Evolutionary conservation across 2,888 invertebrate genomes (phyloP).

Genomic region (Harpalus rufipes): DNA sequence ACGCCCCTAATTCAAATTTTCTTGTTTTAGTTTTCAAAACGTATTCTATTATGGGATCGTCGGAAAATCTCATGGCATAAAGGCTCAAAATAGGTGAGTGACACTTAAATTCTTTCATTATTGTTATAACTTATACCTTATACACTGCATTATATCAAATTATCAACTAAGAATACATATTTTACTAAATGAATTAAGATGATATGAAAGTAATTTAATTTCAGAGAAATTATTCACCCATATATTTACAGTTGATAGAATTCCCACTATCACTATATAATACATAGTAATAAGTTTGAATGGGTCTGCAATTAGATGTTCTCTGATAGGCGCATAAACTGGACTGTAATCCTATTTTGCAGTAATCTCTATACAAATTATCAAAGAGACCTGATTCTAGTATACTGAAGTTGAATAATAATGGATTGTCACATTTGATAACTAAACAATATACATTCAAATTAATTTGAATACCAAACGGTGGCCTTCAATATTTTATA

Average conservation of each 20-base stretch:
- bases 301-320: neutral
- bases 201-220: too few species aligned
- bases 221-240: too few species aligned
- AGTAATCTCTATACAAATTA: neutral
- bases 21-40: neutral
- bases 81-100: slow-evolving; percentile 9
- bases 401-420: neutral
- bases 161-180: too few species aligned
- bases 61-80: slow-evolving; percentile 5
- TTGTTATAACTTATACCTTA: too few species aligned
- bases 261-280: neutral
- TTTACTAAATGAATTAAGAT: too few species aligned
- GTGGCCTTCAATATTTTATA: neutral
- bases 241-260: neutral
- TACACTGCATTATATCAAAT: too few species aligned
- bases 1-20: neutral
- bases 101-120: neutral
- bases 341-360: neutral
- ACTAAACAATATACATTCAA: neutral
- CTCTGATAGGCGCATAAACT: neutral
- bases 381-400: neutral
- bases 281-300: neutral
- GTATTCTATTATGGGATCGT: slow-evolving; percentile 2
- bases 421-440: neutral
- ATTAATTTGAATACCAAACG: neutral